Base-by-base conservation (phyloP, 1,140 invertebrate species). In the Drosophila pseudoobscura region DNA sequence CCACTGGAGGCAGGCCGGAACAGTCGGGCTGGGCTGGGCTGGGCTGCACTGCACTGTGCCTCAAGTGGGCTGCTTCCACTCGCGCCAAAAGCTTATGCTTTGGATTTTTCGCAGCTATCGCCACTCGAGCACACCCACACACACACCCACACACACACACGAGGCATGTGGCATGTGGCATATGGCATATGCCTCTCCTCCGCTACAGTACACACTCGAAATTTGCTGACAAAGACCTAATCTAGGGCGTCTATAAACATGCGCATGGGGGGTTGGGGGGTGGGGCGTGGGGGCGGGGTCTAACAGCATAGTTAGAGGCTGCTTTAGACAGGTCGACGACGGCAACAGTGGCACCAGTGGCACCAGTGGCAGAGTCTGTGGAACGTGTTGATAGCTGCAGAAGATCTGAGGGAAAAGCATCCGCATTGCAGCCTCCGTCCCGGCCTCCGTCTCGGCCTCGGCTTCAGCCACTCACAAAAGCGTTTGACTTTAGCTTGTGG, bases 221-320 rank as follows among this genome's bases (percentile, higher is more conserved):
- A 88, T 79, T 54, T 88, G 83, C 84, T 88, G 84, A 88, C 84
- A 88, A 88, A 88, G 83, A 89, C 78, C 78, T 88, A 89, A 88
- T 88, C 84, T 83, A 83, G 84, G 83, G 84, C 83, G 84, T 83
- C 75, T 83, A 89, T 89, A 89, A 88, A 88, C 84, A 88, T 88
- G 76, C 79, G 70, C 69, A 75, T 17, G 71, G 70, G 46, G 63
- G 56, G 24, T 22, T 35, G 41, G 22, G 41, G 44, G 22, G 41
- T 46, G 44, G 45, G 22, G 15, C 15, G 15, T 15, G 15, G 15
- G 24, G 61, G 58, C 46, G 62, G 53, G 60, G 56, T 80, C 74
- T 73, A 82, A 82, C 75, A 74, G 78, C 82, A 84, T 88, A 83
- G 83, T 83, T 75, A 71, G 66, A 26, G 64, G 80, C 80, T 87